Percentiles rank a stretch among this genome's conserved stretches.
phyloP scores from a whole-genome alignment of 2,888 invertebrate species.

The Cerastoderma edule region DNA sequence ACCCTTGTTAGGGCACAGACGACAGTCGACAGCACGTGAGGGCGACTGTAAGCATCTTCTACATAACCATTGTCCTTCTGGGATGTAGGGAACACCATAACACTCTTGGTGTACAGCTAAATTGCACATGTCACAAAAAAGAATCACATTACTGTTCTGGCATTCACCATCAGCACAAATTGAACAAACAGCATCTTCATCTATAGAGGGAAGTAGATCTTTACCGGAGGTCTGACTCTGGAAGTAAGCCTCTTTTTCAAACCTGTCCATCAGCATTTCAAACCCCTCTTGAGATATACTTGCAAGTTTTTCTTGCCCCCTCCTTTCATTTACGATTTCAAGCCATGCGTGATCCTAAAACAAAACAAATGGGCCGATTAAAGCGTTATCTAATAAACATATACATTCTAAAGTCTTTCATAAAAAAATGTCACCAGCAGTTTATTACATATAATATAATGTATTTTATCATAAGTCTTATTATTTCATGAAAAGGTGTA shows the following conservation, averaged over 20 bases:
- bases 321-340: slow-evolving; percentile 92
- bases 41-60: slow-evolving; percentile 98
- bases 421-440: no score
- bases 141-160: slow-evolving; percentile 98
- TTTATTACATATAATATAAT: no score
- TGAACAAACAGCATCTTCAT: slow-evolving; percentile 99
- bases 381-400: no score
- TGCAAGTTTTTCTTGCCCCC: slow-evolving; percentile 87
- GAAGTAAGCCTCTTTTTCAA: slow-evolving; percentile 95
- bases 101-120: slow-evolving; percentile 99
- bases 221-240: slow-evolving; percentile 85
- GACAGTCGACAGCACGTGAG: slow-evolving; percentile 97
- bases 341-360: slow-evolving; percentile 95
- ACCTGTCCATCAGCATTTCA: slow-evolving; percentile 97
- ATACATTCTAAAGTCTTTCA: no score
- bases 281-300: slow-evolving; percentile 94
- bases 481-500: no score
- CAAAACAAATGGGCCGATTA: no score
- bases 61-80: slow-evolving; percentile 99
- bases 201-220: slow-evolving; percentile 89
- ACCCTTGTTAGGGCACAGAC: slow-evolving; percentile 98
- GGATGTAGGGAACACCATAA: slow-evolving; percentile 98
- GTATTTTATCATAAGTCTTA: no score
- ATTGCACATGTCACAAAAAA: slow-evolving; percentile 99
- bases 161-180: slow-evolving; percentile 99